These are phyloP conservation scores for Pachyramphus minor DNA, from an alignment of 2,113 vertebrate species.

Conservation along the genomic window DNA sequence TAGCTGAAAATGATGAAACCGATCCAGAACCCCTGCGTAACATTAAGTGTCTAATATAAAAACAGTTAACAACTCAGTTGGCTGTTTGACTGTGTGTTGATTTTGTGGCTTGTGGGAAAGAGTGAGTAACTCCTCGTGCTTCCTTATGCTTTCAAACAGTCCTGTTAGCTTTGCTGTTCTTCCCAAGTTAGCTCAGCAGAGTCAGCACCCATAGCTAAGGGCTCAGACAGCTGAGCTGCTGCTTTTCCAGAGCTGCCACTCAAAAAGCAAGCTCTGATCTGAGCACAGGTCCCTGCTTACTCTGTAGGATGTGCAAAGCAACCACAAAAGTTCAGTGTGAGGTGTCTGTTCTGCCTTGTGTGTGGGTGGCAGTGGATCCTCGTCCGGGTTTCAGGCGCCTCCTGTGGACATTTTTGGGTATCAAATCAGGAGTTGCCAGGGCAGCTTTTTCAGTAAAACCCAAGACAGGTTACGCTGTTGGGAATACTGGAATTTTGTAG, in stretches of 20 bases:
- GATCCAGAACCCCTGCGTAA: neutral
- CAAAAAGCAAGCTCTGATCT: neutral
- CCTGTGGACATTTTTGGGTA: neutral
- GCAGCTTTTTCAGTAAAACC: neutral
- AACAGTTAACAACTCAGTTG: neutral
- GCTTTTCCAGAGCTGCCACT: neutral
- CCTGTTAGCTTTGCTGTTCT: neutral
- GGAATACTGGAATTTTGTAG: neutral
- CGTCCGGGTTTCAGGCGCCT: neutral
- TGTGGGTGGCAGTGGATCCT: neutral
- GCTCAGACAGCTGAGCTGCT: neutral
- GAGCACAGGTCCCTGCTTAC: neutral
- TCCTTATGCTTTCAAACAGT: neutral
- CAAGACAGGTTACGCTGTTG: neutral
- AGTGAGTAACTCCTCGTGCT: neutral
- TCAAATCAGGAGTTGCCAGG: neutral
- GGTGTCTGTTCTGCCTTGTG: rapidly evolving
- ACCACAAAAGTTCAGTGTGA: neutral
- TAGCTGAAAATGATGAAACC: neutral
- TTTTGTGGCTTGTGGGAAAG: neutral
- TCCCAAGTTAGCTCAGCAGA: neutral
- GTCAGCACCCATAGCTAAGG: neutral
- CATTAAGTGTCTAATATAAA: neutral
- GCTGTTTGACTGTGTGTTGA: neutral
- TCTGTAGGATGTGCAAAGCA: neutral